Base-by-base conservation (phyloP, 2,888 invertebrate species). In the Dasysyrphus albostriatus region DNA sequence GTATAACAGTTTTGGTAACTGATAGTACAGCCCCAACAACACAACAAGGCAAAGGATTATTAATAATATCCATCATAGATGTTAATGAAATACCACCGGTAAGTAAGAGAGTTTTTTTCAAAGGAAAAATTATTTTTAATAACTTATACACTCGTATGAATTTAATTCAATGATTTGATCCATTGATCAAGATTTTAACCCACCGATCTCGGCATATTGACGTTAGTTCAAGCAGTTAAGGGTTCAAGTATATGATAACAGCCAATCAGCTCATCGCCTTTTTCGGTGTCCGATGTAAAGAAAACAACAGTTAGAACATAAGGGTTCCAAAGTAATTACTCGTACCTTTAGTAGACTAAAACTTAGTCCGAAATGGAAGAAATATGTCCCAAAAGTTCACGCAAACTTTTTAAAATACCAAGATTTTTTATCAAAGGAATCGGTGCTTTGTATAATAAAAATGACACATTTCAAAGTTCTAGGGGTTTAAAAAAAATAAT, bases 11-110 rank as follows among this genome's bases (percentile, higher is more conserved):
- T 0, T 93, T 95, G 19, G 98, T 92, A 3, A 96, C 95, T 0
- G 98, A 98, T 90, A 95, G 95, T 0, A 96, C 96, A 0, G 98
- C 98, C 0, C 94, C 95, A 0, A 95, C 95, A 0, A 93, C 96
- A 0, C 98, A 98, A 90, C 95, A 95, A 92, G 98, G 97, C 94
- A 93, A 91, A 78, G 95, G 95, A 6, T 93, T 94, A 88, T 91
- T 95, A 29, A 95, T 95, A 83, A 95, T 96, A 88, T 95, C 95
- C 19, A 95, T 96, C 83, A 95, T 95, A 39, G 96, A 95, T 89
- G 95, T 96, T 0, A 96, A 96, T 91, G 95, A 95, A 63, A 93
- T 94, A 88, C 95, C 96, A 0, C 96, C 96, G 5, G 93, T 93
- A 88, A 91, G 91, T 89, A 47, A 10, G 6, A 56, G 0, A 32